These are phyloP conservation scores for Triplophysa rosa DNA, from an alignment of 2,113 vertebrate genomes.

Conservation along the genomic window DNA sequence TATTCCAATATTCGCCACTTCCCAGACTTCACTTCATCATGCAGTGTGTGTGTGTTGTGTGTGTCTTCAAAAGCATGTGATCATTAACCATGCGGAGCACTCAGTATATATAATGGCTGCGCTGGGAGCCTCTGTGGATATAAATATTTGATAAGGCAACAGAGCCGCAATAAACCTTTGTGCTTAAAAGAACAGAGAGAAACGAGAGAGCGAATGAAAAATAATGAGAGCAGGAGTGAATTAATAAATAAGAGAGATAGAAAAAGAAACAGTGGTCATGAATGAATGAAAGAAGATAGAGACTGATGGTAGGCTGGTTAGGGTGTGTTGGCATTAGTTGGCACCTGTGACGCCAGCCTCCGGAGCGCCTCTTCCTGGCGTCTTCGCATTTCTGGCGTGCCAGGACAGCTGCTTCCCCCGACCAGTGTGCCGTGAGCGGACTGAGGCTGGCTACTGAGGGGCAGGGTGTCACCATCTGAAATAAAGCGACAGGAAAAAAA, in stretches of 20 bases:
- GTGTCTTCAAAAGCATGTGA: conserved; percentile 27
- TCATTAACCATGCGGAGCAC: conserved; percentile 36
- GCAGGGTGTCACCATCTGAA: conserved; percentile 77
- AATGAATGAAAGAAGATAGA: neutral
- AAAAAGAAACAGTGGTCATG: neutral
- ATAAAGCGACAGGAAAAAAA: neutral
- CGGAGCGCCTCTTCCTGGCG: conserved; percentile 84
- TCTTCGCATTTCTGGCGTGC: conserved; percentile 84
- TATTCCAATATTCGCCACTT: conserved; percentile 9
- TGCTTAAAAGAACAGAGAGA: conserved; percentile 20
- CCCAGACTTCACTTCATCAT: neutral
- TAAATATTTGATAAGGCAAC: conserved; percentile 50
- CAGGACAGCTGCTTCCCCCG: conserved; percentile 84
- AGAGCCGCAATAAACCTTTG: conserved; percentile 35
- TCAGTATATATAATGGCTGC: conserved; percentile 44
- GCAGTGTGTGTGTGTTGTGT: conserved; percentile 7
- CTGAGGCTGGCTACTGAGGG: conserved; percentile 74
- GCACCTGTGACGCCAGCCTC: conserved; percentile 82
- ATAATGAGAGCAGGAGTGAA: neutral
- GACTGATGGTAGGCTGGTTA: neutral
- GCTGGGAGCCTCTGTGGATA: conserved; percentile 19
- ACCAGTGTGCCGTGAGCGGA: conserved; percentile 77
- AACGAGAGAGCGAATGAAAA: neutral
- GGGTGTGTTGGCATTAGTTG: conserved; percentile 1
- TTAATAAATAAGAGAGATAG: neutral